phyloP scores from a whole-genome alignment of 2,888 invertebrate genomes.

The Lepidocyrtoides sp. region DNA sequence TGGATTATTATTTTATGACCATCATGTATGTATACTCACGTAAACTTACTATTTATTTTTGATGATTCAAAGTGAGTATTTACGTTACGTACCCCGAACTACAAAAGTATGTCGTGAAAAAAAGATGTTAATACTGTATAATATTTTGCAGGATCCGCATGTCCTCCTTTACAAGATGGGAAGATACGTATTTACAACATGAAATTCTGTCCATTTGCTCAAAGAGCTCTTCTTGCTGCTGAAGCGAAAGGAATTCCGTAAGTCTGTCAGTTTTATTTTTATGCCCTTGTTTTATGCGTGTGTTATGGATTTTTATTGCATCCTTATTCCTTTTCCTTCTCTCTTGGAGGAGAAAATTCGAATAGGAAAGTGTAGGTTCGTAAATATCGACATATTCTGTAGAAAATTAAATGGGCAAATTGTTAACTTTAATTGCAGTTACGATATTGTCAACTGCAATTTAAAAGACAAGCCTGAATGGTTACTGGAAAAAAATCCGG shows the following conservation, averaged over 20 bases:
- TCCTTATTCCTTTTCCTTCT: no score
- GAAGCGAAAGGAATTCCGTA: conserved; percentile 86
- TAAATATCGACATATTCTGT: no score
- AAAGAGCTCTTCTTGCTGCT: conserved; percentile 86
- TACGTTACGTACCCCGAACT: neutral
- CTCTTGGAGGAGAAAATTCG: no score
- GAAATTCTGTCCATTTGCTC: conserved; percentile 87
- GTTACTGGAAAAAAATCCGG: conserved; percentile 88
- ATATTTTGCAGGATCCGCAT: neutral
- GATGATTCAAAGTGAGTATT: neutral
- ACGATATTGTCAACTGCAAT: conserved; percentile 90
- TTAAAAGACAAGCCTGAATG: conserved; percentile 93
- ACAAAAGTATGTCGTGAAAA: neutral
- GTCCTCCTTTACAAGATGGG: conserved; percentile 33
- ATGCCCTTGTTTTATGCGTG: no score
- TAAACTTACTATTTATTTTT: neutral
- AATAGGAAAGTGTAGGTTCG: no score
- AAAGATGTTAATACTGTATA: no score
- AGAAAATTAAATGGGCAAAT: neutral
- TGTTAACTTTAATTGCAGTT: conserved; percentile 50
- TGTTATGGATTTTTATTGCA: no score
- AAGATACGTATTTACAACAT: conserved; percentile 87
- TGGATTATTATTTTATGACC: neutral
- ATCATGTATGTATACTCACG: no score
- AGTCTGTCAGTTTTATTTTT: no score